Evolutionary conservation across 2,888 invertebrate genomes (phyloP).

Genomic region (Blomia tropicalis): DNA sequence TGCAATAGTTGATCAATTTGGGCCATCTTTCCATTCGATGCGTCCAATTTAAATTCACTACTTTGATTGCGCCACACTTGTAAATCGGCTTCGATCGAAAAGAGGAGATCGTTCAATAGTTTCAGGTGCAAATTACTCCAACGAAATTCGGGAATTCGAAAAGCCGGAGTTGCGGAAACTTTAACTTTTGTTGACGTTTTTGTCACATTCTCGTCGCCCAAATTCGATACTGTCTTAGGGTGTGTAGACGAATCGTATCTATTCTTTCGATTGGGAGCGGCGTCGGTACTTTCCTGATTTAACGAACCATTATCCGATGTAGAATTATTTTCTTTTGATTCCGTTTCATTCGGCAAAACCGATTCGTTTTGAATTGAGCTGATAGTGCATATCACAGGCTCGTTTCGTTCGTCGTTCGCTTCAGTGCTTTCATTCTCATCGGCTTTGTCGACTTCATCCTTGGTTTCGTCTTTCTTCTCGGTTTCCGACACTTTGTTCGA

Average conservation of each 20-base stretch:
- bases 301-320: not conserved
- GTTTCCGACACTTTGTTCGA: constrained; percentile 26
- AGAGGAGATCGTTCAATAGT: constrained; percentile 81
- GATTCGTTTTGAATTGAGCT: constrained; percentile 22
- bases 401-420: not conserved
- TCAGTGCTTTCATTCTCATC: constrained; percentile 2
- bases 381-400: constrained; percentile 20
- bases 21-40: not conserved
- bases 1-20: constrained; percentile 24
- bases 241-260: constrained; percentile 18
- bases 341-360: not conserved
- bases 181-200: constrained; percentile 19
- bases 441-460: constrained; percentile 26
- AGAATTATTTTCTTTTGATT: not conserved
- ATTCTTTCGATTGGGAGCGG: constrained; percentile 27
- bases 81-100: constrained; percentile 91
- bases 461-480: constrained; percentile 23
- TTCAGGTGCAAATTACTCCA: constrained; percentile 99
- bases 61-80: constrained; percentile 61
- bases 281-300: constrained; percentile 24
- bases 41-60: constrained; percentile 14
- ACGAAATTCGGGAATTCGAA: constrained; percentile 96
- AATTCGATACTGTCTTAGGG: not conserved
- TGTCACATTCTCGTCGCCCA: constrained; percentile 2
- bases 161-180: constrained; percentile 79